Conservation (phyloP, 2,797 vertebrate genomes). For the Enteromius treurensis region DNA sequence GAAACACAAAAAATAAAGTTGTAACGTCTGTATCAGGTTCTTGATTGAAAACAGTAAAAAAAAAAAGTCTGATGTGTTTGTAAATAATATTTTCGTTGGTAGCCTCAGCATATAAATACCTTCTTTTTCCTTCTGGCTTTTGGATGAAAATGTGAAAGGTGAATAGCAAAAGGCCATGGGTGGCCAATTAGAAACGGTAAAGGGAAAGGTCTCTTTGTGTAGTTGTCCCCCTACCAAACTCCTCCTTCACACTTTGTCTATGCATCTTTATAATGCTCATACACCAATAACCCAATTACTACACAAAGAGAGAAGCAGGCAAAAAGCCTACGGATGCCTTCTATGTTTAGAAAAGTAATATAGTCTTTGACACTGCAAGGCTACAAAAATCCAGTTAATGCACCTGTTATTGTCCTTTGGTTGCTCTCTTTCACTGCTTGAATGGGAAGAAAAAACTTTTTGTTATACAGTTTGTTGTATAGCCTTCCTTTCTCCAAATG, state of each 20-base stretch:
- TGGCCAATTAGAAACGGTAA: slow-evolving; percentile 63
- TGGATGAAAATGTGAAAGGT: slow-evolving; percentile 61
- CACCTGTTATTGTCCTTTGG: slow-evolving; percentile 29
- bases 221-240: slow-evolving; percentile 54
- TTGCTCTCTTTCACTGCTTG: slow-evolving; percentile 10
- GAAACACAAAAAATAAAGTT: neutral
- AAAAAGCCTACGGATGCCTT: slow-evolving; percentile 35
- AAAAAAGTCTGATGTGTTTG: neutral
- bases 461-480: neutral
- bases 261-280: slow-evolving; percentile 56
- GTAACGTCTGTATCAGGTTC: neutral
- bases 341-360: slow-evolving; percentile 46
- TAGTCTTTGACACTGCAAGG: slow-evolving; percentile 27
- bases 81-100: neutral
- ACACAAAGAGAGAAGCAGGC: slow-evolving; percentile 53
- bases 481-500: neutral
- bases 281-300: slow-evolving; percentile 60
- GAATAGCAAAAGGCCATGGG: slow-evolving; percentile 62
- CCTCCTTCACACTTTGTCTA: slow-evolving; percentile 50
- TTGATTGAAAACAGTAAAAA: neutral
- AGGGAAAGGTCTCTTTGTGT: slow-evolving; percentile 57
- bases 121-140: slow-evolving; percentile 40
- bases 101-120: slow-evolving; percentile 17
- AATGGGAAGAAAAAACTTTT: neutral
- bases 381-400: slow-evolving; percentile 10